Base-by-base conservation (phyloP, 2,797 vertebrate species). In the Ciconia nigra region DNA sequence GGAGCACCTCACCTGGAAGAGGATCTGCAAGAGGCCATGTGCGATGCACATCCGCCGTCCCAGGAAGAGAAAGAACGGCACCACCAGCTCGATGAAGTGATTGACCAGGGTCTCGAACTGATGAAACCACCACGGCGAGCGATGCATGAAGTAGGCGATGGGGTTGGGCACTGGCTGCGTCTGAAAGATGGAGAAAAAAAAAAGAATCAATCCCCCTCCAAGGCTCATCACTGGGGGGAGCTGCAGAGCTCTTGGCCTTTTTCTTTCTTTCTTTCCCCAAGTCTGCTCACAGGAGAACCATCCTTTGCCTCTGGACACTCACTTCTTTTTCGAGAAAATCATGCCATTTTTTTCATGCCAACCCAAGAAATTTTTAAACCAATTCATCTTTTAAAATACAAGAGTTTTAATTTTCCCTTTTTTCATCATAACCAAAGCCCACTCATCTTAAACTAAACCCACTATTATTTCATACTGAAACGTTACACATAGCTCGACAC, bases 101-200 rank as follows among this genome's bases (percentile, higher is more conserved):
- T 99, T 99, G 97, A 98, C 98, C 73, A 99, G 51, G 0, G 98
- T 98, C 98, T 99, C 99, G 0, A 99, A 97, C 88, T 97, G 99
- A 57, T 99, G 99, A 78, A 99, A 98, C 99, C 99, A 99, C 98
- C 98, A 98, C 0, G 99, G 99, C 1, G 98, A 99, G 69, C 55
- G 97, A 87, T 99, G 99, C 98, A 99, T 97, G 98, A 98, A 99
- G 97, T 99, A 99, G 13, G 99, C 99, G 44, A 99, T n/a, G 8
- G 99, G 99, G 97, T 98, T 99, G 67, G 99, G 99, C 93, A 99
- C 98, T 0, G 99, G 99, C 98, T 99, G 99, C 0, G 99, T 99
- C 99, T 99, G 98, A 6, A 93, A 72, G 10, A 37, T 11, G 16
- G 49, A 31, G 16, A 31, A 87, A 33, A 3, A 15, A 72, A 51